Base-by-base conservation (phyloP, 2,797 vertebrate species). In the Microchirus variegatus region DNA sequence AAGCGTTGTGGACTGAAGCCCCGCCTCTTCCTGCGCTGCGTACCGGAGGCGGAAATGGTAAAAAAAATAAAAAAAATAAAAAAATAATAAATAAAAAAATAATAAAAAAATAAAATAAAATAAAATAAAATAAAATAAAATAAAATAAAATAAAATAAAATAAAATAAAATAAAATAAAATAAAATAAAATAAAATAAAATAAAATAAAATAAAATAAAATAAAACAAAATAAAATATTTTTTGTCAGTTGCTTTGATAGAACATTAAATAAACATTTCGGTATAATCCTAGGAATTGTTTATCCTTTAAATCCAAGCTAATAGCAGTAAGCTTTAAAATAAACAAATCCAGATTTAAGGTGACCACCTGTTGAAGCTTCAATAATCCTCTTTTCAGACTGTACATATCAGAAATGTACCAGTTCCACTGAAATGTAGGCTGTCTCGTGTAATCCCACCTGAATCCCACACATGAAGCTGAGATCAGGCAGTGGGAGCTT, bases 11-110 rank as follows among this genome's bases (percentile, higher is more conserved):
- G 10, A 0, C n/a, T 0, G 13, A 58, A 22, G 67, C 38, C 55
- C 82, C 81, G 70, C 90, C 87, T 78, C 63, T 90, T 91, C 88
- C 87, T 18, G 68, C 4, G 6, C 1, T 1, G 5, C 10, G 10
- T 1, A 7, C 5, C 17, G 45, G 31, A 60, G 1, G 1, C 65
- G 78, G 81, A 50, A 59, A 12, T 38, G 9, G 36, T 22, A 19
- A 12, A 26, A 12, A 26, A 41, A 47, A 10, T 41, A 11, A 38
- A 37, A 51, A 7, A 50, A 40, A 41, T 22, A 3, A 17, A 16
- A 51, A 14, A 26, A 26, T 22, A 3, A 17, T 14, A 51, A 14
- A 26, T 14, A 22, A 22, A 3, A 22, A 22, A 22, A 22, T 22
- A 22, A 22, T n/a, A 22, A 22, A 3, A 22, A 22, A 22, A 22